Percentiles rank a stretch among this genome's conserved stretches.
phyloP scores from a whole-genome alignment of 2,888 invertebrate genomes.

The Thalpophila matura region DNA sequence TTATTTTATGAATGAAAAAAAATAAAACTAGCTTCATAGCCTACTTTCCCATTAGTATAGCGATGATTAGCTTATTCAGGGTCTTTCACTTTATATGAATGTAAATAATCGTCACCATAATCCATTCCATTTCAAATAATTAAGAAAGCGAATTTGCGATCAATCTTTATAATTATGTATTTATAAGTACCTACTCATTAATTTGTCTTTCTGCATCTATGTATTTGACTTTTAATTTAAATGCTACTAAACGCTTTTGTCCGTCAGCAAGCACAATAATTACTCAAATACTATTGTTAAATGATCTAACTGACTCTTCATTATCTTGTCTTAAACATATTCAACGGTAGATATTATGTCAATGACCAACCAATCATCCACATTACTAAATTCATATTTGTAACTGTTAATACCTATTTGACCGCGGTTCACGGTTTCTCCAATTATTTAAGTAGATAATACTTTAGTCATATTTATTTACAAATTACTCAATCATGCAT shows the following conservation, averaged over 20 bases:
- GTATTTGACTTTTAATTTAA: slow-evolving; percentile 65
- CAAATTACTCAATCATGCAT: slow-evolving; percentile 36
- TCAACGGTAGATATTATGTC: slow-evolving; percentile 70
- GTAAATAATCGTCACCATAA: slow-evolving; percentile 6
- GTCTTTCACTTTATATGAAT: slow-evolving; percentile 18
- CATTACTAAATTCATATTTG: slow-evolving; percentile 57
- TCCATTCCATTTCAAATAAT: slow-evolving; percentile 19
- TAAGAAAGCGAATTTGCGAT: slow-evolving; percentile 6
- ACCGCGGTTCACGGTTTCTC: slow-evolving; percentile 43
- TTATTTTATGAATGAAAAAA: not conserved
- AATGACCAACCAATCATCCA: slow-evolving; percentile 70
- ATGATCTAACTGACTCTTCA: slow-evolving; percentile 68
- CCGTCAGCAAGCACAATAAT: slow-evolving; percentile 63
- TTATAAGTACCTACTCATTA: slow-evolving; percentile 21
- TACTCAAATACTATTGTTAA: slow-evolving; percentile 66
- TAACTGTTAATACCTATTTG: slow-evolving; percentile 53
- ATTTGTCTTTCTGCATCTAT: slow-evolving; percentile 44
- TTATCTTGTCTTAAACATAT: slow-evolving; percentile 72
- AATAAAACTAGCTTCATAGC: not conserved
- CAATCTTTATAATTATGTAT: slow-evolving; percentile 6
- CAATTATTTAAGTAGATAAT: slow-evolving; percentile 35
- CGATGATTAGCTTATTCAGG: slow-evolving; percentile 10
- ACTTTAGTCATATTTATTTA: slow-evolving; percentile 21
- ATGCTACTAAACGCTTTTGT: slow-evolving; percentile 67
- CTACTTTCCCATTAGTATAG: not conserved